A percentile compares a stretch with the other conserved stretches of the same genome.
Evolutionary conservation across 2,888 invertebrate genomes (phyloP).

Genomic region (Nomada flava): DNA sequence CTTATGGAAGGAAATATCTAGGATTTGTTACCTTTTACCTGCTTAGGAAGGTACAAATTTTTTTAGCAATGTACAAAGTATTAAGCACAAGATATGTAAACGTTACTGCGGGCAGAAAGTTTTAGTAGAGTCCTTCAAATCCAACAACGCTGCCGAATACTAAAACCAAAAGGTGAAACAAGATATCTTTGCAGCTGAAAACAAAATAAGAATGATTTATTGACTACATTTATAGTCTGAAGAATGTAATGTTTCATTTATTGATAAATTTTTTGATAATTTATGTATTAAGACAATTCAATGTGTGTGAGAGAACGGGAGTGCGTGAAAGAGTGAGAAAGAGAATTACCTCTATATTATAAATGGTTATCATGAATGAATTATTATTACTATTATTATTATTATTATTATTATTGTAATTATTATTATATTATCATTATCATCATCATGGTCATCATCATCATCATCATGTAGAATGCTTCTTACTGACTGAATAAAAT

Average conservation of each 20-base stretch:
- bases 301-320: slow-evolving; percentile 63
- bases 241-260: slow-evolving; percentile 76
- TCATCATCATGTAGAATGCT: slow-evolving; percentile 83
- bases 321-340: slow-evolving; percentile 52
- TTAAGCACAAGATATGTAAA: slow-evolving; percentile 61
- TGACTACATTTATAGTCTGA: slow-evolving; percentile 79
- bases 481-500: slow-evolving; percentile 84
- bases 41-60: slow-evolving; percentile 42
- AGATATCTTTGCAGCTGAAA: slow-evolving; percentile 76
- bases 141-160: slow-evolving; percentile 79
- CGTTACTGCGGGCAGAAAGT: slow-evolving; percentile 64
- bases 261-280: slow-evolving; percentile 76
- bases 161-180: slow-evolving; percentile 66
- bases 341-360: slow-evolving; percentile 78
- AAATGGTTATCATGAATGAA: slow-evolving; percentile 79
- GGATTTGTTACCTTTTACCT: slow-evolving; percentile 59
- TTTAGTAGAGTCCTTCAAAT: slow-evolving; percentile 78
- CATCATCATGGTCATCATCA: slow-evolving; percentile 71
- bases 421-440: slow-evolving; percentile 63
- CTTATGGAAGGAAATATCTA: slow-evolving; percentile 51
- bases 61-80: slow-evolving; percentile 67
- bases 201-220: slow-evolving; percentile 80
- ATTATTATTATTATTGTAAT: slow-evolving; percentile 64
- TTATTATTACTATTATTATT: slow-evolving; percentile 67
- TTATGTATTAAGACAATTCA: slow-evolving; percentile 75